These are phyloP conservation scores for Rhagonycha fulva DNA, from an alignment of 2,888 invertebrate genomes.

Conservation along the genomic window DNA sequence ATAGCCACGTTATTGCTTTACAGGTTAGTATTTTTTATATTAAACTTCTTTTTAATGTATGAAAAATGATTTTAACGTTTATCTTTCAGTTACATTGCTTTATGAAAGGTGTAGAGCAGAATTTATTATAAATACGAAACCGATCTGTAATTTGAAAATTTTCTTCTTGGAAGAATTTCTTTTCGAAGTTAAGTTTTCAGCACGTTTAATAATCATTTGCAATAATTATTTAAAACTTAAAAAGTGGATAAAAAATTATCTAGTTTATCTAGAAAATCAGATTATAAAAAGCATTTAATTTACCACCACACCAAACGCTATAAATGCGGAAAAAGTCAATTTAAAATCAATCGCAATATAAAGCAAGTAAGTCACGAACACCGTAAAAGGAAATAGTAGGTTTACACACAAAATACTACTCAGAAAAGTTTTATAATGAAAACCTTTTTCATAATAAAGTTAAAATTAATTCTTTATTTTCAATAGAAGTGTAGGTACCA, in stretches of 20 bases:
- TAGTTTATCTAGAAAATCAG: no score
- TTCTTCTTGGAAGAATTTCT: no score
- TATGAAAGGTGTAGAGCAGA: not conserved
- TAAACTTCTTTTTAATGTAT: not conserved
- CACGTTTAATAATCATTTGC: no score
- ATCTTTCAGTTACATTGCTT: not conserved
- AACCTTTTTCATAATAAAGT: not conserved
- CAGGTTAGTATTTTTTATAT: constrained; percentile 56
- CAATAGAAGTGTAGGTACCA: not conserved
- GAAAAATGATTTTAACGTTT: not conserved
- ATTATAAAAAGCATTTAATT: not conserved
- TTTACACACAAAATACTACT: not conserved
- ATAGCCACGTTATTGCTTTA: constrained; percentile 66
- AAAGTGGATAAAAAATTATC: no score
- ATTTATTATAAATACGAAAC: not conserved
- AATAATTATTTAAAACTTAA: no score
- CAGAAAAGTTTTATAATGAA: not conserved
- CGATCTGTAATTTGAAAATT: not conserved
- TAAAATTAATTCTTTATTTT: not conserved
- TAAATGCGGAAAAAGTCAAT: not conserved
- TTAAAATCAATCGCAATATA: not conserved
- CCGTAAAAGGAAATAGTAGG: not conserved
- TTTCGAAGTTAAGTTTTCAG: no score
- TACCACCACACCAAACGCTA: not conserved
- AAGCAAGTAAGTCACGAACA: not conserved